Percentiles rank a stretch among this genome's conserved stretches.
These are phyloP conservation scores for Ibycter americanus DNA, from an alignment of 2,797 vertebrate species.

Conservation along the genomic window DNA sequence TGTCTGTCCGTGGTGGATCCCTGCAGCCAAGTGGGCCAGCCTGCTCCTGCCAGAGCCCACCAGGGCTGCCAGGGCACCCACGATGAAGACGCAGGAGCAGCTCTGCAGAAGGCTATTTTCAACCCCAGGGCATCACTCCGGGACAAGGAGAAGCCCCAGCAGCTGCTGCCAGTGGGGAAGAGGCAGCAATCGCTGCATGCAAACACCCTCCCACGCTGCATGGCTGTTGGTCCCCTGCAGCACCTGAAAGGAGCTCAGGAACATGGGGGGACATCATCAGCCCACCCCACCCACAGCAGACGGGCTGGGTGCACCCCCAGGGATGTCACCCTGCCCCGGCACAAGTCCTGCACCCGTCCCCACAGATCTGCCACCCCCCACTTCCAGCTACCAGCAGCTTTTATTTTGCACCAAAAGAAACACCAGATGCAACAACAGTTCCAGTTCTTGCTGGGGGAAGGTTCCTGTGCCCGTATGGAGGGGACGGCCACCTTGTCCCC, in stretches of 20 bases:
- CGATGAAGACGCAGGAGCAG: not conserved
- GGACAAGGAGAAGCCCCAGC: not conserved
- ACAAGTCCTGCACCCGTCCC: not conserved
- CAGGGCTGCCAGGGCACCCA: not conserved
- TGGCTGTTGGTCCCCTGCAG: not conserved
- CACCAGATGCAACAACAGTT: not conserved
- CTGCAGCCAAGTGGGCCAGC: not conserved
- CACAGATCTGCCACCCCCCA: not conserved
- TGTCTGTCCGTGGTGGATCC: rapidly evolving
- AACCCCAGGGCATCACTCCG: not conserved
- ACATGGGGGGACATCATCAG: not conserved
- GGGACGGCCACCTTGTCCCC: not conserved
- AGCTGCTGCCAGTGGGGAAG: not conserved
- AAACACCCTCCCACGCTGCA: not conserved
- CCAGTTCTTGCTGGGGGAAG: not conserved
- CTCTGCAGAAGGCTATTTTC: not conserved
- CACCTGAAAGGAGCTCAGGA: not conserved
- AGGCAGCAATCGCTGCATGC: not conserved
- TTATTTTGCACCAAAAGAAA: not conserved
- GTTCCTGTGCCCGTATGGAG: not conserved
- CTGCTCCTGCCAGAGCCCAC: not conserved
- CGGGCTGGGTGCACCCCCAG: not conserved
- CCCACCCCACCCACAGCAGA: not conserved
- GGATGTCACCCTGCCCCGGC: not conserved
- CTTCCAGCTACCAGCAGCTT: slow-evolving; percentile 37